Base-by-base conservation (phyloP, 2,888 invertebrate genomes). In the Strigamia transsilvanica region DNA sequence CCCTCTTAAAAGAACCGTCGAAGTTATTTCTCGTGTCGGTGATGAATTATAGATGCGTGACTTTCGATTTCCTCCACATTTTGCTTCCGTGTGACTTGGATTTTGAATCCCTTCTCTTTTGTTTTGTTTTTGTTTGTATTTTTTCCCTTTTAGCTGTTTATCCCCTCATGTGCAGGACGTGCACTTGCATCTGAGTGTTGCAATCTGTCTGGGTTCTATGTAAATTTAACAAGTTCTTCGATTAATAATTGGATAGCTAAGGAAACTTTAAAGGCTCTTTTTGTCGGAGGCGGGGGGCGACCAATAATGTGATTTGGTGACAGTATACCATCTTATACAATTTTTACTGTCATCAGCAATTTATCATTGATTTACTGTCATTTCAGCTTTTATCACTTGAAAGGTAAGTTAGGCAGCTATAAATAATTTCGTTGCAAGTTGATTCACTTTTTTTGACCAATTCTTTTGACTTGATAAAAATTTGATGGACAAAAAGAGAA, bases 41-140 rank as follows among this genome's bases (percentile, higher is more conserved):
- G 51, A 51, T 51, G 51, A 51, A 51, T 51, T 51, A 51, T 51
- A 51, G 51, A 51, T 51, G 51, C 51, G 51, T 51, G 51, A 51
- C 51, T 51, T 51, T 51, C 51, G 51, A 51, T 51, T 51, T 51
- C 51, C n/a, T 51, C 18, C 51, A 51, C 51, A 51, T 51, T 51
- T 9, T 51, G 51, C 51, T 51, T 51, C 51, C 51, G n/a, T 51
- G 51, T 18, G n/a, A n/a, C 51, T 51, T 2, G n/a, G 51, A 46
- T 46, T 51, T 3, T 15, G 46, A 12, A 46, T 15, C 46, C 46
- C 10, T 46, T 46, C 46, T 46, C 46, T 46, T 46, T 46, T 46
- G 12, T 46, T 46, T 46, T 15, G 46, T 46, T 3, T 46, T 15
- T 46, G 13, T 46, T 46, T 46, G 4, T 46, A 15, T 46, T 46